A percentile compares a stretch with the other conserved stretches of the same genome.
These are phyloP conservation scores for Drosophila emarginata DNA, from an alignment of 2,888 invertebrate genomes.

Conservation along the genomic window DNA sequence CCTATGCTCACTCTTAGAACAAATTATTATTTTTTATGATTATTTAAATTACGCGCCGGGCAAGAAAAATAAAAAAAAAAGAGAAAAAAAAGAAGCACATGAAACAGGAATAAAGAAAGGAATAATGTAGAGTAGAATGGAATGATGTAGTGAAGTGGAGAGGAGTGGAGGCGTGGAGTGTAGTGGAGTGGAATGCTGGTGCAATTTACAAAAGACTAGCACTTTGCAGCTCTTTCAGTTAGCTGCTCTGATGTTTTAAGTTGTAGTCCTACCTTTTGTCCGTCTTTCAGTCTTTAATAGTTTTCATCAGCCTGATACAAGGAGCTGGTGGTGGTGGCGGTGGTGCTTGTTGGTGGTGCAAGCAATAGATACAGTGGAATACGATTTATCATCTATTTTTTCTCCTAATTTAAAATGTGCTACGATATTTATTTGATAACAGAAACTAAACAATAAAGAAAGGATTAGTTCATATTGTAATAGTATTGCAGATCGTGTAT, in stretches of 20 bases:
- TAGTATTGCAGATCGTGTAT: too few species aligned
- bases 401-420: too few species aligned
- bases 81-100: background rate
- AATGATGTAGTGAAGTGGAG: background rate
- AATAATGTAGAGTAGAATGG: background rate
- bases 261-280: constrained; percentile 10
- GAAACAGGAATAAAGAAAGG: constrained; percentile 4
- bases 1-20: constrained; percentile 49
- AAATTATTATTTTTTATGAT: constrained; percentile 78
- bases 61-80: constrained; percentile 16
- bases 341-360: too few species aligned
- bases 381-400: too few species aligned
- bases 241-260: constrained; percentile 15
- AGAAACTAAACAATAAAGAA: too few species aligned
- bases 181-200: constrained; percentile 55
- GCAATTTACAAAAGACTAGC: constrained; percentile 68
- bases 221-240: constrained; percentile 59
- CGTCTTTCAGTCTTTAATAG: constrained; percentile 62
- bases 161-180: background rate
- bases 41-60: constrained; percentile 73
- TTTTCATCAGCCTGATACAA: constrained; percentile 73
- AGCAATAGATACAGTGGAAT: background rate
- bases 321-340: constrained; percentile 16
- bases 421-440: too few species aligned
- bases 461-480: too few species aligned